Percentiles rank a stretch among this genome's conserved stretches.
Conservation (phyloP, 2,888 invertebrate species). For the Tetheella fluctuosa region DNA sequence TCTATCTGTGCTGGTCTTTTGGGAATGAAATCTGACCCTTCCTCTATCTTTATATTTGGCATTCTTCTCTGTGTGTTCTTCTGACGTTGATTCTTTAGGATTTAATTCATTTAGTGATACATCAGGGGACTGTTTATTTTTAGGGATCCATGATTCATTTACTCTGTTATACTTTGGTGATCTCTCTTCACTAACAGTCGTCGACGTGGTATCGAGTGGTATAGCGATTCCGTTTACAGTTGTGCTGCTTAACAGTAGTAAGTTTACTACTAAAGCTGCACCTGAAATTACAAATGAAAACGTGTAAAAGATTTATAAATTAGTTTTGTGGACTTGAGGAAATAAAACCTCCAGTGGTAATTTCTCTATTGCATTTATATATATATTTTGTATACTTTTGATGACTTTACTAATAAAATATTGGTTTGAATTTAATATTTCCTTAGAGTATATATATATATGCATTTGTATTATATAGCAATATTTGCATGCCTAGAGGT, state of each 20-base stretch:
- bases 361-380: not conserved
- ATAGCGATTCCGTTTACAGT: constrained; percentile 62
- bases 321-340: too few relatives aligned
- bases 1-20: constrained; percentile 61
- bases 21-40: constrained; percentile 64
- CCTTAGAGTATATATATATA: too few relatives aligned
- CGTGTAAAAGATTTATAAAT: not conserved
- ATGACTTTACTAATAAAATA: too few relatives aligned
- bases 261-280: constrained; percentile 75
- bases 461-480: too few relatives aligned
- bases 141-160: constrained; percentile 51
- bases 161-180: constrained; percentile 46
- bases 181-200: constrained; percentile 58
- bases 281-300: constrained; percentile 56
- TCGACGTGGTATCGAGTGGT: constrained; percentile 60
- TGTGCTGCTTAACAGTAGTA: constrained; percentile 75
- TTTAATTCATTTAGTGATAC: constrained; percentile 72
- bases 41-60: constrained; percentile 79
- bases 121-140: constrained; percentile 57
- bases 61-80: constrained; percentile 76
- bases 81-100: constrained; percentile 69
- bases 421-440: too few relatives aligned
- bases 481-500: too few relatives aligned
- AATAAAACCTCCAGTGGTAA: not conserved
- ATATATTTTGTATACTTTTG: too few relatives aligned